Conservation (phyloP, 2,888 invertebrate species). For the Polietes domitor region DNA sequence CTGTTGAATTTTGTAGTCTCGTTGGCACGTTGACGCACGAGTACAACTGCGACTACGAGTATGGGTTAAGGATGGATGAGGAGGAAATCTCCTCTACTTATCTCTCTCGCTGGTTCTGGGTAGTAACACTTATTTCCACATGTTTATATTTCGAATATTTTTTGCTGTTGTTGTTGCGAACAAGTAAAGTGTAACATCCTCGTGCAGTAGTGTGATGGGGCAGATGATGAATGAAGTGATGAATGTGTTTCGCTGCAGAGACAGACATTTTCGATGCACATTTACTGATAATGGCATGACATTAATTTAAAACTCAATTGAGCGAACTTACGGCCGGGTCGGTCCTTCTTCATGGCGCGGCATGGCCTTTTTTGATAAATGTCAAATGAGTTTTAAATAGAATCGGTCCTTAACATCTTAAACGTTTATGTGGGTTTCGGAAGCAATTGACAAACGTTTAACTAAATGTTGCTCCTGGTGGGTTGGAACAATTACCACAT, state of each 20-base stretch:
- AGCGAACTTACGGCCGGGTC: constrained; percentile 73
- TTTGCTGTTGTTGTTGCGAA: neutral
- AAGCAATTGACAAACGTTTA: constrained; percentile 17
- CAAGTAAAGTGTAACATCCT: constrained; percentile 7
- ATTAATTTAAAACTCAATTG: constrained; percentile 80
- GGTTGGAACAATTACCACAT: constrained; percentile 14
- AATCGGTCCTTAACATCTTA: neutral
- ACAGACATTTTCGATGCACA: constrained; percentile 75
- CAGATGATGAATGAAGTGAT: constrained; percentile 63
- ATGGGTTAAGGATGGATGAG: neutral
- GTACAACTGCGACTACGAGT: neutral
- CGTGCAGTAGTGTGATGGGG: constrained; percentile 68
- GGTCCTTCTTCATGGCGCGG: constrained; percentile 12
- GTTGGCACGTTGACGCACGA: neutral
- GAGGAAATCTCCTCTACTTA: neutral
- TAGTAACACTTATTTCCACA: constrained; percentile 11
- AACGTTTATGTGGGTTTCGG: neutral
- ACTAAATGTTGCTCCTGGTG: constrained; percentile 6
- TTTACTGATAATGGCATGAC: constrained; percentile 78
- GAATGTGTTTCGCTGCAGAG: constrained; percentile 39
- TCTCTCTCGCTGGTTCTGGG: neutral
- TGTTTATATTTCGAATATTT: neutral
- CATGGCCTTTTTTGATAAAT: constrained; percentile 46
- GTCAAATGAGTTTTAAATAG: constrained; percentile 38
- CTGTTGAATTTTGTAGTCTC: constrained; percentile 36